Percentiles rank a stretch among this genome's conserved stretches.
Conservation (phyloP, 2,888 invertebrate species). For the Drosophila siamana region DNA sequence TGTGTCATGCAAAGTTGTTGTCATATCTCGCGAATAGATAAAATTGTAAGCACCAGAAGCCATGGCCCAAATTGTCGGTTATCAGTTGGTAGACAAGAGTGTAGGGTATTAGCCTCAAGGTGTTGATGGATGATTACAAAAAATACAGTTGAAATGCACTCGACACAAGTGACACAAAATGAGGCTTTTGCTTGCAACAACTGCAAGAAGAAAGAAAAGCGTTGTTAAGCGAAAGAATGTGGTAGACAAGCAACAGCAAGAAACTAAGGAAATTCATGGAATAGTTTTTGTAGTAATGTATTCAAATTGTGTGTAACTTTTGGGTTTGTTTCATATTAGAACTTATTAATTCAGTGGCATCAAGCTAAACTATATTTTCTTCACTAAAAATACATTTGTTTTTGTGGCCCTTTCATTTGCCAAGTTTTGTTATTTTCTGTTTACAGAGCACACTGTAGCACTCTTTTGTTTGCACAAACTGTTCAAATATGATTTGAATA, state of each 20-base stretch:
- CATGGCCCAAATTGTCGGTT: constrained; percentile 69
- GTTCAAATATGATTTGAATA: constrained; percentile 23
- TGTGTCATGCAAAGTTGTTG: constrained; percentile 48
- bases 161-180: no score
- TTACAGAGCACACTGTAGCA: neutral
- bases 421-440: neutral
- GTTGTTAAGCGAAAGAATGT: no score
- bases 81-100: constrained; percentile 44
- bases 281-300: no score
- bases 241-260: neutral
- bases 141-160: constrained; percentile 18
- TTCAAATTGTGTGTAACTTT: neutral
- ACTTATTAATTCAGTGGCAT: no score
- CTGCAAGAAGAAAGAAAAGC: no score
- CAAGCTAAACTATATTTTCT: no score
- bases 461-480: neutral
- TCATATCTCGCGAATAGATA: constrained; percentile 68
- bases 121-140: constrained; percentile 17
- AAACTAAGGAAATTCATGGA: no score
- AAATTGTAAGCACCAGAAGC: constrained; percentile 40
- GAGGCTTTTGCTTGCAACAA: no score
- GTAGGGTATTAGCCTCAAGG: constrained; percentile 24
- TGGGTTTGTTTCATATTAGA: no score
- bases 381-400: no score
- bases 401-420: neutral